Conservation (phyloP, 2,113 vertebrate species). For the Irena cyanogastra region DNA sequence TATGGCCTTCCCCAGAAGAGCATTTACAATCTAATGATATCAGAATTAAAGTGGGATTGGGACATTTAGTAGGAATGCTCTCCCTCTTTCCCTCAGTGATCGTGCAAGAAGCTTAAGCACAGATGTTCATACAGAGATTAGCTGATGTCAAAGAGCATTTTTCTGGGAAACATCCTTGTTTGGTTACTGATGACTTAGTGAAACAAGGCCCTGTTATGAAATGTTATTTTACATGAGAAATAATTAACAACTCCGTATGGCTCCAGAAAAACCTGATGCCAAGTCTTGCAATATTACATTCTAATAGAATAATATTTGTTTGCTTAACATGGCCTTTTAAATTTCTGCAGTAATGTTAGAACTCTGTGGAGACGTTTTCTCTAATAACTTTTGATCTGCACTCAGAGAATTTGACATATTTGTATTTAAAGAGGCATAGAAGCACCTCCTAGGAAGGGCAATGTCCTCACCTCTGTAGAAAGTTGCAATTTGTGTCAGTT, state of each 20-base stretch:
- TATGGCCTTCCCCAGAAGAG: neutral
- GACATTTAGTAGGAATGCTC: neutral
- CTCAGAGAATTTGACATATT: neutral
- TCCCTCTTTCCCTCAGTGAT: neutral
- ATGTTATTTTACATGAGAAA: neutral
- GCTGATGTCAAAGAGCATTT: neutral
- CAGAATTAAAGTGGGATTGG: neutral
- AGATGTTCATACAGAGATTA: too few relatives aligned
- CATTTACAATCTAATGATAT: too few relatives aligned
- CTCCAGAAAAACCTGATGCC: neutral
- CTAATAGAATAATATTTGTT: neutral
- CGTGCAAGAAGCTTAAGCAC: neutral
- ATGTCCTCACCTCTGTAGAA: neutral
- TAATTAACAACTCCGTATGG: neutral
- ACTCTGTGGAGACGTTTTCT: neutral
- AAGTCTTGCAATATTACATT: neutral
- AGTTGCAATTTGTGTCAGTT: neutral
- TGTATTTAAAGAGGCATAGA: neutral
- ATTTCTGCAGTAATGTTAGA: neutral
- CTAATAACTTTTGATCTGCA: neutral
- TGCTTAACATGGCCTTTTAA: neutral
- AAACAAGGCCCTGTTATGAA: neutral
- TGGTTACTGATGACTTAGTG: neutral
- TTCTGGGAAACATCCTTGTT: neutral
- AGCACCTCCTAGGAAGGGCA: neutral